Evolutionary conservation across 1,140 invertebrate genomes (phyloP), one percentile per base, ranked within the genome.

Genomic region (Trichonephila clavata): DNA sequence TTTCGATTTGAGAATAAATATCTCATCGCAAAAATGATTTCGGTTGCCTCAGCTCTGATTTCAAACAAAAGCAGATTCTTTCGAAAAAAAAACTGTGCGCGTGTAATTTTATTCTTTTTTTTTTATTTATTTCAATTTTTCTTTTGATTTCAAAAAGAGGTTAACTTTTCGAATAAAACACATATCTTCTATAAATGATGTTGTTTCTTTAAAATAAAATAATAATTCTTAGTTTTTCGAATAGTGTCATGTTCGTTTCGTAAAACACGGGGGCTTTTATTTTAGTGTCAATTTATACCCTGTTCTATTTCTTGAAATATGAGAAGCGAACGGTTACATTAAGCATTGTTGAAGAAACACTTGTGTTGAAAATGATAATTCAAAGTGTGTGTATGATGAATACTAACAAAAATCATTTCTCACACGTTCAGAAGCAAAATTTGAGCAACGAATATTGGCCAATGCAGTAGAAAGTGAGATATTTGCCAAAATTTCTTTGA

Each of bases 51-150:
- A 84, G 57, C 3, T 57, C 81, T 84, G 24, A 84, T 59, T 57
- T 21, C 57, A 84, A 84, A 84, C 81, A 84, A 84, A 84, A 84
- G 81, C 81, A 59, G 57, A 84, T 84, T 84, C 39, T 24, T 57
- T 20, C 20, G 71, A 77, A 20, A 63, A 61, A 63, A 63, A 63
- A 50, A 50, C 1, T 50, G 10, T 50, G 50, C 32, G 32, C 32
- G 32, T 39, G 32, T 39, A 68, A 68, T 24, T n/a, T 24, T n/a
- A n/a, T n/a, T n/a, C n/a, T 10, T 2, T 24, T 24, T 68, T n/a
- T 39, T 4, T 77, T 32, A 77, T 77, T 77, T 77, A 32, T 77
- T 20, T 77, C 2, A 18, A 5, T 4, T 0, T 32, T 77, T 32
- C n/a, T 77, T 32, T 39, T 14, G 27, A 32, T 71, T 77, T 24